phyloP scores from a whole-genome alignment of 2,888 invertebrate genomes.

The Volucella inflata region DNA sequence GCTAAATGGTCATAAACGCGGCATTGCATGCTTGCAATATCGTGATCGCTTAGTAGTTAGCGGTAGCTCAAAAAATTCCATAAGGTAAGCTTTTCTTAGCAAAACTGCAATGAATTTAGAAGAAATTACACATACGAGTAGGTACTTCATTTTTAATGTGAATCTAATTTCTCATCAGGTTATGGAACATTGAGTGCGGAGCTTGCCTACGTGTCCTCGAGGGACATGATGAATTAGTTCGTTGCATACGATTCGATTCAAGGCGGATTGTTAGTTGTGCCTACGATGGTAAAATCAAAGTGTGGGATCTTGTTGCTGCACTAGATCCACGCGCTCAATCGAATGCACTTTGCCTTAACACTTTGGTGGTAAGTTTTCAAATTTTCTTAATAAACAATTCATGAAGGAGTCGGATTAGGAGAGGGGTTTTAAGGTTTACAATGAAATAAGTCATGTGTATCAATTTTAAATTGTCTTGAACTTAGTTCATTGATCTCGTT shows the following conservation, averaged over 20 bases:
- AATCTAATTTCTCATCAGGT: conserved; percentile 77
- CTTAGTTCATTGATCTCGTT: conserved; percentile 35
- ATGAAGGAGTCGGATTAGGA: too few relatives aligned
- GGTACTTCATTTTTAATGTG: background rate
- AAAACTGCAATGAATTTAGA: background rate
- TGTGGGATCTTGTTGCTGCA: conserved; percentile 99
- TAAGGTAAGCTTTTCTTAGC: conserved; percentile 86
- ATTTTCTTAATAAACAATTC: conserved; percentile 36
- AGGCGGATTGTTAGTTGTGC: conserved; percentile 99
- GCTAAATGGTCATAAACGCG: conserved; percentile 98
- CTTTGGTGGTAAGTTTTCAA: conserved; percentile 92
- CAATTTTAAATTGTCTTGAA: conserved; percentile 1
- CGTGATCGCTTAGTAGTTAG: conserved; percentile 98
- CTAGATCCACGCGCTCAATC: conserved; percentile 97
- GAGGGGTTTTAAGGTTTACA: too few relatives aligned
- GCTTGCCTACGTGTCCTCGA: conserved; percentile 93
- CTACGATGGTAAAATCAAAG: conserved; percentile 99
- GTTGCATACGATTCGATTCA: conserved; percentile 99
- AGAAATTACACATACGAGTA: too few relatives aligned
- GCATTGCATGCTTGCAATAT: conserved; percentile 99
- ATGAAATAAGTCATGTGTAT: conserved; percentile 28
- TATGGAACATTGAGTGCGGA: conserved; percentile 88
- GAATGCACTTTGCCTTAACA: conserved; percentile 96
- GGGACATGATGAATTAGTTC: conserved; percentile 99
- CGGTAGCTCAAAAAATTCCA: conserved; percentile 99